Conservation (phyloP, 2,113 vertebrate species). For the Gymnobelideus leadbeateri region DNA sequence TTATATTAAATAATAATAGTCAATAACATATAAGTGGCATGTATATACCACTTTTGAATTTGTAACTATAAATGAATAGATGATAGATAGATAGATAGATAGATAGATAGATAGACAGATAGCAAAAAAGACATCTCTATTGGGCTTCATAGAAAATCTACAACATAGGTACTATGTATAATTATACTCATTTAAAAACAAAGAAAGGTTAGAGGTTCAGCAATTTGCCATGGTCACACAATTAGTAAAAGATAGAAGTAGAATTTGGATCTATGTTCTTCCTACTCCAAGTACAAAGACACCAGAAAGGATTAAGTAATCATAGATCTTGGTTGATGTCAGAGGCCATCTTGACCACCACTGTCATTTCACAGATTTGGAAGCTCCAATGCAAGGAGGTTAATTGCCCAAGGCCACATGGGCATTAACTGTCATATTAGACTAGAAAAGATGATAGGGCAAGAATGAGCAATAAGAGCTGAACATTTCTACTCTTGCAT, state of each 20-base stretch:
- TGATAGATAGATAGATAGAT: no score
- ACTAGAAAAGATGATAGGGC: background rate
- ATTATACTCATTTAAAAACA: background rate
- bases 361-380: background rate
- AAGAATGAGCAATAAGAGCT: background rate
- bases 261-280: background rate
- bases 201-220: background rate
- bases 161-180: background rate
- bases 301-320: background rate
- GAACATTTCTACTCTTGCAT: background rate
- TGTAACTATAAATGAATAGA: background rate
- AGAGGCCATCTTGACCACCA: background rate
- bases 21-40: background rate
- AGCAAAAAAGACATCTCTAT: background rate
- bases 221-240: background rate
- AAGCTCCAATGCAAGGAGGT: background rate
- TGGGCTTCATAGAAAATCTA: background rate
- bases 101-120: no score
- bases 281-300: background rate
- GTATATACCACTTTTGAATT: background rate
- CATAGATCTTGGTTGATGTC: background rate
- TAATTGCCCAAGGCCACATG: background rate
- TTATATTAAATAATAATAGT: background rate
- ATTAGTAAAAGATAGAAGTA: background rate
- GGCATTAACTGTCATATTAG: background rate